A percentile compares a stretch with the other conserved stretches of the same genome.
Evolutionary conservation across 1,140 invertebrate species (phyloP).

Genomic region (Calliphora vicina): DNA sequence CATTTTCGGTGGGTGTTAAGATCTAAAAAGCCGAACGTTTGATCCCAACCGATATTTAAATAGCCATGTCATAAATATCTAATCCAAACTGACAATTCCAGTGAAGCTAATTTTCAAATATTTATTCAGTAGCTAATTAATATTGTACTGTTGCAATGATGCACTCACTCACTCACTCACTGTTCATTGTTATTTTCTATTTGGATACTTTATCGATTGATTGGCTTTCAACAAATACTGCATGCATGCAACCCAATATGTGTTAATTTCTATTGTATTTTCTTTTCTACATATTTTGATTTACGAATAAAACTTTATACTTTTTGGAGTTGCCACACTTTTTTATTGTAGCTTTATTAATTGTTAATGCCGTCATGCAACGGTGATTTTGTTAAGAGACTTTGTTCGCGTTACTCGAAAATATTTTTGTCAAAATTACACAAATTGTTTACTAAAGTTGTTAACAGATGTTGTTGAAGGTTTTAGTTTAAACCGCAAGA

Average conservation of each 20-base stretch:
- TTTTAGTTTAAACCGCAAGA: no score
- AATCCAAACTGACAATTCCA: no score
- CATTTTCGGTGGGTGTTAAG: not conserved
- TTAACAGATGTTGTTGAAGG: no score
- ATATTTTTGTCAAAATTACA: no score
- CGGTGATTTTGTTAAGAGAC: not conserved
- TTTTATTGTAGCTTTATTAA: slow-evolving; percentile 32
- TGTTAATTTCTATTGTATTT: not conserved
- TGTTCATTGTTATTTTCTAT: not conserved
- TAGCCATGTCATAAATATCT: not conserved
- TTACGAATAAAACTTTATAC: no score
- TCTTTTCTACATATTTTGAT: not conserved
- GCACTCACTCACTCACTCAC: no score
- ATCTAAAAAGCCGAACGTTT: not conserved
- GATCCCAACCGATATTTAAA: not conserved
- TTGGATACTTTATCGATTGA: not conserved
- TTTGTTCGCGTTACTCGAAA: no score
- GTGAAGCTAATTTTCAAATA: not conserved
- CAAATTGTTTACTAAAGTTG: no score
- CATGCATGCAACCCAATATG: no score
- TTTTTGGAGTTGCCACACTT: slow-evolving; percentile 46
- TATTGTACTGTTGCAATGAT: not conserved
- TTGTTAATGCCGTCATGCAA: slow-evolving; percentile 31
- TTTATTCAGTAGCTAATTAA: not conserved
- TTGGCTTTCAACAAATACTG: not conserved